A percentile compares a stretch with the other conserved stretches of the same genome.
phyloP scores from a whole-genome alignment of 2,113 vertebrate genomes.

The Misgurnus anguillicaudatus region DNA sequence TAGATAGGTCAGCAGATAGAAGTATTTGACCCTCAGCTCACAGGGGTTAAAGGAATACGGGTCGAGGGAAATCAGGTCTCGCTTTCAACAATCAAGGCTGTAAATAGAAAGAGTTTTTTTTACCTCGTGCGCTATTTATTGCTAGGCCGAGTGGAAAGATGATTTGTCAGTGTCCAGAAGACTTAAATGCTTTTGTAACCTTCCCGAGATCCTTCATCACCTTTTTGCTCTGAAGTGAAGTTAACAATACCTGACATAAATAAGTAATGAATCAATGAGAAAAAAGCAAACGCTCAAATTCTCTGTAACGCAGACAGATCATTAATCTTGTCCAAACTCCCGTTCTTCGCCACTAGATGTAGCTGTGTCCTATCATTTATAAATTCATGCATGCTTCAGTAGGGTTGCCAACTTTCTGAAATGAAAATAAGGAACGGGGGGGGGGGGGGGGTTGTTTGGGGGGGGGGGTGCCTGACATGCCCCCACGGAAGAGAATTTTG shows the following conservation, averaged over 20 bases:
- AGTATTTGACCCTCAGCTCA: not conserved
- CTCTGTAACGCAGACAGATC: not conserved
- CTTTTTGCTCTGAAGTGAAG: slow-evolving; percentile 14
- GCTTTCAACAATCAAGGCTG: not conserved
- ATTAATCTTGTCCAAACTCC: slow-evolving; percentile 24
- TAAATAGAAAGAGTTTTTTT: not conserved
- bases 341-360: slow-evolving; percentile 50
- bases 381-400: not conserved
- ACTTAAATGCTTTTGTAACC: slow-evolving; percentile 29
- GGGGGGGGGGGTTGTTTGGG: too few relatives aligned
- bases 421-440: too few relatives aligned
- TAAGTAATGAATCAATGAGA: slow-evolving; percentile 3
- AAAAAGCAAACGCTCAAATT: slow-evolving; percentile 1
- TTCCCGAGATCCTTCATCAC: slow-evolving; percentile 5
- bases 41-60: not conserved
- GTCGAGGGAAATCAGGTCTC: not conserved
- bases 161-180: slow-evolving; percentile 3
- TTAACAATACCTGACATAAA: slow-evolving; percentile 40
- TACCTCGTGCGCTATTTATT: not conserved
- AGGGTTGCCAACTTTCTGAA: too few relatives aligned
- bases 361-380: slow-evolving; percentile 27
- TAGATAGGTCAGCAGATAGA: not conserved
- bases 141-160: not conserved
- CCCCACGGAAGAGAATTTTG: too few relatives aligned
- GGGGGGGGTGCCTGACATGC: too few relatives aligned